A percentile compares a stretch with the other conserved stretches of the same genome.
phyloP scores from a whole-genome alignment of 2,797 vertebrate species.

The Halcyon chelicuti region DNA sequence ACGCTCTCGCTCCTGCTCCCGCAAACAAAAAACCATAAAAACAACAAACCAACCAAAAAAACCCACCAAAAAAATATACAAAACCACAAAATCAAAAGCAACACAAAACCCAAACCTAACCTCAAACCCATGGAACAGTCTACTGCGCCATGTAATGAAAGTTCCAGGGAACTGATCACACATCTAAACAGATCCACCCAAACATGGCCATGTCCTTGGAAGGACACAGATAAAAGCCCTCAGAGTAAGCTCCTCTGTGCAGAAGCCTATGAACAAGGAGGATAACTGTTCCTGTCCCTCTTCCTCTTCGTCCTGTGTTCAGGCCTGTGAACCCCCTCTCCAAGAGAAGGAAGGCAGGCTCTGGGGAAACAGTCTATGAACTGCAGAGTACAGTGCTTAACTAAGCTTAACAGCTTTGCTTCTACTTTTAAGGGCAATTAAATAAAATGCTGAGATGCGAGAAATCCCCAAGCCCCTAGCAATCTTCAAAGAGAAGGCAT shows the following conservation, averaged over 20 bases:
- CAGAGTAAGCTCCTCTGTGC: neutral
- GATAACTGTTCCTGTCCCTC: neutral
- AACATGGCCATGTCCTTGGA: rapidly evolving
- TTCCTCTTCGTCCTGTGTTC: neutral
- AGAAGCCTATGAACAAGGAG: neutral
- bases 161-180: neutral
- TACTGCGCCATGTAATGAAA: neutral
- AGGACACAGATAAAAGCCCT: neutral
- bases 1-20: no score
- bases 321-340: neutral
- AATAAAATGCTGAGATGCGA: neutral
- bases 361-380: neutral
- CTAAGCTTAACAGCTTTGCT: neutral
- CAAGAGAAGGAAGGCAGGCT: neutral
- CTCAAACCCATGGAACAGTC: neutral
- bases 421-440: neutral
- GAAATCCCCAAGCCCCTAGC: neutral
- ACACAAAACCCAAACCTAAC: neutral
- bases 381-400: neutral
- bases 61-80: no score
- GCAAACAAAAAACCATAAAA: no score
- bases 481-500: neutral
- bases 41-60: no score
- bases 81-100: no score
- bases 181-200: neutral